These are phyloP conservation scores for Hydraecia micacea DNA, from an alignment of 2,888 invertebrate species.

Conservation along the genomic window DNA sequence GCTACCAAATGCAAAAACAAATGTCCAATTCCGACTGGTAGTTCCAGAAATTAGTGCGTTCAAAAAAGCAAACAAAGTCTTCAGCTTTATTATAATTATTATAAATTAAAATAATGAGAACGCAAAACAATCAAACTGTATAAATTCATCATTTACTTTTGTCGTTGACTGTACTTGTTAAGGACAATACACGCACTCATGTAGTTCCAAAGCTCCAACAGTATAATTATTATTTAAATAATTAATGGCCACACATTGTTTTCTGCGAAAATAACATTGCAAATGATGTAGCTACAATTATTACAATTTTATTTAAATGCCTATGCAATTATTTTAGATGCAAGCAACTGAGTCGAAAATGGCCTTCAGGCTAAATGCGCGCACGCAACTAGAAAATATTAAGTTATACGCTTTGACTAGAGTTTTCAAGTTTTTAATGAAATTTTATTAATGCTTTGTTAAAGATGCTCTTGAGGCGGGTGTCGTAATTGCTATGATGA, in stretches of 20 bases:
- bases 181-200: slow-evolving; percentile 25
- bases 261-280: slow-evolving; percentile 43
- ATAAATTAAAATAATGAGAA: neutral
- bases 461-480: neutral
- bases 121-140: slow-evolving; percentile 1
- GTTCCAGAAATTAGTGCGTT: too few species aligned
- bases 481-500: neutral
- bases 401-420: slow-evolving; percentile 12
- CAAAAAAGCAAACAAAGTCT: too few species aligned
- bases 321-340: slow-evolving; percentile 61
- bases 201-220: slow-evolving; percentile 3
- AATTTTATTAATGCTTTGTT: slow-evolving; percentile 1
- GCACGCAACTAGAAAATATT: slow-evolving; percentile 70
- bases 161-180: slow-evolving; percentile 1
- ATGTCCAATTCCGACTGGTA: too few species aligned
- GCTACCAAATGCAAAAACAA: too few species aligned
- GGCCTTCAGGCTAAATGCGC: slow-evolving; percentile 68
- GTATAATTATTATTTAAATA: slow-evolving; percentile 50
- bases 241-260: slow-evolving; percentile 46
- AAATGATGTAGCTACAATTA: slow-evolving; percentile 73
- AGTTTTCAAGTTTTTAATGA: neutral
- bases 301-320: slow-evolving; percentile 69
- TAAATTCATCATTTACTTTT: slow-evolving; percentile 4
- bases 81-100: too few species aligned
- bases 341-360: slow-evolving; percentile 68